phyloP scores from a whole-genome alignment of 2,797 vertebrate species.

The Danio kyathit region DNA sequence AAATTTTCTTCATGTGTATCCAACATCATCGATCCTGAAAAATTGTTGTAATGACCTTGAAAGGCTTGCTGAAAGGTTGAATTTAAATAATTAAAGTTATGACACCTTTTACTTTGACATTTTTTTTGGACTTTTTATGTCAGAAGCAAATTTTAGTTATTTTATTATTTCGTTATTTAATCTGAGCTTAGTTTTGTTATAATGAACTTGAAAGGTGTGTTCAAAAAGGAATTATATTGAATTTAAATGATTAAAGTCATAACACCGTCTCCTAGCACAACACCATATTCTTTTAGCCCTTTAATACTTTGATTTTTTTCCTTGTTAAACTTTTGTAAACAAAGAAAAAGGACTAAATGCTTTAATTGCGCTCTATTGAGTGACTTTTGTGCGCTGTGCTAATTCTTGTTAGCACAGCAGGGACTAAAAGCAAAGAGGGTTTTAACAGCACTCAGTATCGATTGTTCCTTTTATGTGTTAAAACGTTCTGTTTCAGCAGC shows the following conservation, averaged over 20 bases:
- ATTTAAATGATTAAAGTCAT: not conserved
- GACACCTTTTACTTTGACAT: not conserved
- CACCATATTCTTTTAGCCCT: not conserved
- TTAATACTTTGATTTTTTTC: not conserved
- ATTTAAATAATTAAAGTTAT: not conserved
- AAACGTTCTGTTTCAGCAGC: slow-evolving; percentile 26
- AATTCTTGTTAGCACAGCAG: slow-evolving; percentile 48
- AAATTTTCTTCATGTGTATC: not conserved
- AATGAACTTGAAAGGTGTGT: no score
- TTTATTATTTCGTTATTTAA: not conserved
- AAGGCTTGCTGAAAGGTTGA: no score
- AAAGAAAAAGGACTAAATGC: slow-evolving; percentile 26
- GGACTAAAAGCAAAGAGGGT: slow-evolving; percentile 41
- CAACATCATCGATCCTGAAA: not conserved
- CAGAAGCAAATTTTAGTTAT: not conserved
- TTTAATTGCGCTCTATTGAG: slow-evolving; percentile 40
- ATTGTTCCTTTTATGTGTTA: slow-evolving; percentile 46
- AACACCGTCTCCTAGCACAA: not conserved
- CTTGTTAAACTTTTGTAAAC: not conserved
- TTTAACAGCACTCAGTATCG: slow-evolving; percentile 53
- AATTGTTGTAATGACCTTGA: not conserved
- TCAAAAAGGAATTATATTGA: not conserved
- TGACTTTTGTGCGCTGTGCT: slow-evolving; percentile 17
- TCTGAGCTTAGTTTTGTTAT: no score
- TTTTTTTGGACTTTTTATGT: not conserved